These are phyloP conservation scores for Patella vulgata DNA, from an alignment of 1,140 invertebrate species.

Conservation along the genomic window DNA sequence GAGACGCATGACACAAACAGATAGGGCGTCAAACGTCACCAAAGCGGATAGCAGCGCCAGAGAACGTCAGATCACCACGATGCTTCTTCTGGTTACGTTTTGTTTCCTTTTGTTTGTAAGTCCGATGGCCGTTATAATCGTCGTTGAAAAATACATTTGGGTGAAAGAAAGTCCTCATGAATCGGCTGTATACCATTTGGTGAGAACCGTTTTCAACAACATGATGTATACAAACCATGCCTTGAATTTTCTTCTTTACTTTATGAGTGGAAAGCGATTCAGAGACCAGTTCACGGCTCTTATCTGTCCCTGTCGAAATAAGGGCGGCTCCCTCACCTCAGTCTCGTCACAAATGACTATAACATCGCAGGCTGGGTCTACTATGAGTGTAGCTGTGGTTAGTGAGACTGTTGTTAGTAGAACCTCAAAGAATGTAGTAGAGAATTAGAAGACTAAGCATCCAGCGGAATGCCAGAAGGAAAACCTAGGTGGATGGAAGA, in stretches of 20 bases:
- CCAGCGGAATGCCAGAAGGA: no score
- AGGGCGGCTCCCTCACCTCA: no score
- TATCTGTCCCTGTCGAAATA: not conserved
- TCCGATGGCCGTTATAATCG: conserved; percentile 7
- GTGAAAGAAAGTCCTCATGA: not conserved
- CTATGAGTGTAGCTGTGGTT: no score
- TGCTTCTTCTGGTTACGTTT: conserved; percentile 14
- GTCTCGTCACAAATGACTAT: no score
- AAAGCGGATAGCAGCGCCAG: no score
- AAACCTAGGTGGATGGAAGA: no score
- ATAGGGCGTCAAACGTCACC: not conserved
- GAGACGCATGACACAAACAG: not conserved
- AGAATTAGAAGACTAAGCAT: no score
- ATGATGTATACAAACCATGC: conserved; percentile 31
- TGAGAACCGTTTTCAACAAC: conserved; percentile 1
- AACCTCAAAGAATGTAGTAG: no score
- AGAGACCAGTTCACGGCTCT: conserved; percentile 9
- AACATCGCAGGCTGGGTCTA: no score
- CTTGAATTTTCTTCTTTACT: conserved; percentile 36
- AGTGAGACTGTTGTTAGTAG: no score
- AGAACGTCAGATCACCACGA: conserved; percentile 7
- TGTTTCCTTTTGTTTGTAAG: conserved; percentile 8
- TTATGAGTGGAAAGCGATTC: conserved; percentile 22
- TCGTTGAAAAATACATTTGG: not conserved
- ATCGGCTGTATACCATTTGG: conserved; percentile 1